phyloP scores from a whole-genome alignment of 2,797 vertebrate genomes.

The Chrosomus eos region DNA sequence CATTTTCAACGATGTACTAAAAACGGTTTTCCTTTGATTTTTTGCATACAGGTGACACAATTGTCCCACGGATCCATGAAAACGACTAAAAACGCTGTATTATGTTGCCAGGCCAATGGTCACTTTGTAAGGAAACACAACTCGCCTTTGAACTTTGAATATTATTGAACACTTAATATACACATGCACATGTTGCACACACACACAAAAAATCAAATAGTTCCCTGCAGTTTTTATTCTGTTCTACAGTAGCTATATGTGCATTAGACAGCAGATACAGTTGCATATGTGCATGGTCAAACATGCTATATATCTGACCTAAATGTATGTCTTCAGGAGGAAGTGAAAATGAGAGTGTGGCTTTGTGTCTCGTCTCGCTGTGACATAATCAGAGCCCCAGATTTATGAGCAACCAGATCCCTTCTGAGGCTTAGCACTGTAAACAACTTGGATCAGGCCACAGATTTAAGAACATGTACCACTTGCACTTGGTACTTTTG shows the following conservation, averaged over 20 bases:
- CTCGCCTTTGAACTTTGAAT: too few species aligned
- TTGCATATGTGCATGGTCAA: constrained; percentile 17
- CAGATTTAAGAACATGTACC: constrained; percentile 73
- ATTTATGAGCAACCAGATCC: constrained; percentile 63
- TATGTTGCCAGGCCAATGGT: not conserved
- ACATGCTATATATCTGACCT: constrained; percentile 72
- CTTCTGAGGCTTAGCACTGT: constrained; percentile 68
- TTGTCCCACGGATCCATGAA: not conserved
- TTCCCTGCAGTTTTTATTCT: not conserved
- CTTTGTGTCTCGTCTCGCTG: constrained; percentile 64
- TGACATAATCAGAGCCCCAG: constrained; percentile 68
- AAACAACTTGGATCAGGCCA: constrained; percentile 72
- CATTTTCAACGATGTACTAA: too few species aligned
- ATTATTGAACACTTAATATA: too few species aligned
- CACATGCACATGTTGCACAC: too few species aligned
- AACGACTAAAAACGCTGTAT: not conserved
- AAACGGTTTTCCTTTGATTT: too few species aligned
- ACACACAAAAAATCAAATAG: not conserved
- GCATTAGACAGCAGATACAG: not conserved
- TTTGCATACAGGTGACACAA: too few species aligned
- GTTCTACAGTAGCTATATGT: not conserved
- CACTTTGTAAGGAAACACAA: too few species aligned
- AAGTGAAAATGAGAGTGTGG: constrained; percentile 79
- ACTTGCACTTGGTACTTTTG: constrained; percentile 75
- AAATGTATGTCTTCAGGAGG: constrained; percentile 72